Percentiles rank a stretch among this genome's conserved stretches.
Evolutionary conservation across 1,140 invertebrate genomes (phyloP).

Genomic region (Acromyrmex charruanus): DNA sequence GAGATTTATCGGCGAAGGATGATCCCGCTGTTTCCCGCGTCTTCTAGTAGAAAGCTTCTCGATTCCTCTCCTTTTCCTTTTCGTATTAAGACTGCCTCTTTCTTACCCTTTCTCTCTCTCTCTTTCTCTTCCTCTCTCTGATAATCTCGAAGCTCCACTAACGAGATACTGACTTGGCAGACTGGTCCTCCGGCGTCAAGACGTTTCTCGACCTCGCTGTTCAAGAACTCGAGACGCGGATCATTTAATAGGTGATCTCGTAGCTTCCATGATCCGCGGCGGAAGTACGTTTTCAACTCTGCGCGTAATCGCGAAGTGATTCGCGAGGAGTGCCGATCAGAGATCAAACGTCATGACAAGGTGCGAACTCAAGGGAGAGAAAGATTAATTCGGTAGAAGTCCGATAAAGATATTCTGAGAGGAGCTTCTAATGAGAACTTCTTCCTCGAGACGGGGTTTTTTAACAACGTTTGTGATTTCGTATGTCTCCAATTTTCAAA

Average conservation of each 20-base stretch:
- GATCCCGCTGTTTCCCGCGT: slow-evolving; percentile 59
- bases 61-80: slow-evolving; percentile 48
- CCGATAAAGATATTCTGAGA: slow-evolving; percentile 33
- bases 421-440: slow-evolving; percentile 46
- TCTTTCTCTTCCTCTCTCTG: slow-evolving; percentile 18
- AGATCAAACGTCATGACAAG: slow-evolving; percentile 45
- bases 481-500: neutral
- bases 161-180: slow-evolving; percentile 72
- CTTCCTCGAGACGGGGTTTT: neutral
- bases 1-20: slow-evolving; percentile 76
- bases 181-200: slow-evolving; percentile 46
- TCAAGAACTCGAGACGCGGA: slow-evolving; percentile 56
- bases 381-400: slow-evolving; percentile 46
- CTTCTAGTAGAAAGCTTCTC: slow-evolving; percentile 25
- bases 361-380: slow-evolving; percentile 14
- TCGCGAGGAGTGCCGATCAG: slow-evolving; percentile 36
- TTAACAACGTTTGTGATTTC: slow-evolving; percentile 22
- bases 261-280: slow-evolving; percentile 2
- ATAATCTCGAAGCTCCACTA: slow-evolving; percentile 68
- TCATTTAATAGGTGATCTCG: slow-evolving; percentile 50
- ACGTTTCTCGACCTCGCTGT: slow-evolving; percentile 9
- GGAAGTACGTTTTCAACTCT: neutral
- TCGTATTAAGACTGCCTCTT: slow-evolving; percentile 61
- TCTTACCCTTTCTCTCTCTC: slow-evolving; percentile 68
- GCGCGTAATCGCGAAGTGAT: slow-evolving; percentile 32